phyloP scores from a whole-genome alignment of 1,140 invertebrate genomes.

The Heliconius himera region DNA sequence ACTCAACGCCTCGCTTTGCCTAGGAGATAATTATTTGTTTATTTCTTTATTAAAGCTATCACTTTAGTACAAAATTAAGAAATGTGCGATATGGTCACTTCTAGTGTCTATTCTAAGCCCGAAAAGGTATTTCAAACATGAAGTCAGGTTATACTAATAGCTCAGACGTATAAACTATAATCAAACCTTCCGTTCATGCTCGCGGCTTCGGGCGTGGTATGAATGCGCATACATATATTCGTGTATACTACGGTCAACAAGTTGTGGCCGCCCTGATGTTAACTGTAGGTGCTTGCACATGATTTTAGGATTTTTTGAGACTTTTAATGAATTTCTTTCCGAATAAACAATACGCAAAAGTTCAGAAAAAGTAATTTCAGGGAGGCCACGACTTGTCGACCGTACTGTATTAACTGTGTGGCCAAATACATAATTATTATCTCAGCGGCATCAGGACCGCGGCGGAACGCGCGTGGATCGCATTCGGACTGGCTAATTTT shows the following conservation, averaged over 20 bases:
- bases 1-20: no score
- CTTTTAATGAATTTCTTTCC: no score
- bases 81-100: not conserved
- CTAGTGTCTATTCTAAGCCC: not conserved
- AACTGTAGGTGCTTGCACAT: no score
- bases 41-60: no score
- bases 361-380: no score
- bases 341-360: no score
- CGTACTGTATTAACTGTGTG: conserved; percentile 7
- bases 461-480: conserved; percentile 51
- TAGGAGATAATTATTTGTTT: no score
- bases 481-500: conserved; percentile 72
- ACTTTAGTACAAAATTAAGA: not conserved
- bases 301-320: no score
- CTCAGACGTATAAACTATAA: conserved; percentile 21
- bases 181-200: conserved; percentile 22
- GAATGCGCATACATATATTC: conserved; percentile 28
- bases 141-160: conserved; percentile 10
- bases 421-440: conserved; percentile 58
- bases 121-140: not conserved
- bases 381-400: no score
- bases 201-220: conserved; percentile 19
- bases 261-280: no score
- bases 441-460: conserved; percentile 47
- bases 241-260: not conserved